Evolutionary conservation across 92 coral and sea anemone species (phyloP), one percentile per base, ranked within the genome.

Genomic region (Hydrozoanthus gracilis): DNA sequence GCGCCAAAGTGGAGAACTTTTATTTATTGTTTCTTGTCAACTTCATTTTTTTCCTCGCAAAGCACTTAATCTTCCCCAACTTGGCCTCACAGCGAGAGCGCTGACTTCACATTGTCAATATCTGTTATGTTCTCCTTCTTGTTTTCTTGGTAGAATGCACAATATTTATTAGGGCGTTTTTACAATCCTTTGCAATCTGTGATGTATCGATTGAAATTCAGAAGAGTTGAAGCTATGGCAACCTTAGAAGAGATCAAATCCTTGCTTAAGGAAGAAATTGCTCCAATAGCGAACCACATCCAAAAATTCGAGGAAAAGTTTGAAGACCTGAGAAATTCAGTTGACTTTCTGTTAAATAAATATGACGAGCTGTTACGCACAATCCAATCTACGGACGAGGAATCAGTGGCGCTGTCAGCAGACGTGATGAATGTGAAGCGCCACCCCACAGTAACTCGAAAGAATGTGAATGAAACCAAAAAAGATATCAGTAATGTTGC

Each of bases 341-440:
- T 27, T 27, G 39, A 27, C 39, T 27, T 27, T 27, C 2, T 0
- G 39, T 64, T 4, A 64, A 64, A n/a, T 64, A 64, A 64, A 0
- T 64, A 64, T 10, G 70, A 64, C 70, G 70, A 64, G 16, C 16
- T 1, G 16, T 20, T 64, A 11, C 18, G 70, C 70, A 64, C 18
- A 64, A 11, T 64, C 16, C 70, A 64, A 64, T 5, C 15, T 64
- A 11, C 5, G 16, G 3, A 64, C 70, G 70, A 64, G 16, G 0
- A 20, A 64, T 5, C 70, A 15, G 16, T 64, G 77, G 54, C 77
- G 10, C 46, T 72, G 52, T 44, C 77, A 6, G 27, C 77, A 3
- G 77, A 72, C 15, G 77, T 72, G 5, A 72, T 44, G 54, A 72
- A 45, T 27, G 46, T 45, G 52, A 72, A 72, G 77, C 54, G 46